Percentiles rank a stretch among this genome's conserved stretches.
Conservation (phyloP, 2,797 vertebrate genomes). For the Myotis myotis region DNA sequence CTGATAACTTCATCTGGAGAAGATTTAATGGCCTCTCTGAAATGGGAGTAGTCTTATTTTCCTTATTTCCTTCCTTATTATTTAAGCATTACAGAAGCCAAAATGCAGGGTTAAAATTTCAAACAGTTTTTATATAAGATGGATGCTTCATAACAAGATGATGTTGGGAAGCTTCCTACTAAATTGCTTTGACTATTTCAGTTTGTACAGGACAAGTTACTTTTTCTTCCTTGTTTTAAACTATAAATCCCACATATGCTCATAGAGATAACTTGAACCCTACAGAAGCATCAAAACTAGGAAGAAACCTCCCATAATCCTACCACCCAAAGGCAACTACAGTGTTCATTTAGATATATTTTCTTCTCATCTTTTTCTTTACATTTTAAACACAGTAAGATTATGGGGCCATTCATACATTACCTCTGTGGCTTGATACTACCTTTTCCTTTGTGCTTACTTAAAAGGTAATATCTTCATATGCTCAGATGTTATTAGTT, state of each 20-base stretch:
- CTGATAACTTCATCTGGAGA: no score
- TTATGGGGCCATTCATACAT: not conserved
- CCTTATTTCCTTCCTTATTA: no score
- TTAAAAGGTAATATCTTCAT: not conserved
- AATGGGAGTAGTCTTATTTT: no score
- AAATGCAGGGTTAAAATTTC: no score
- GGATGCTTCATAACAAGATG: not conserved
- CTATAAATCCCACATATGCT: constrained; percentile 35
- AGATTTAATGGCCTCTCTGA: no score
- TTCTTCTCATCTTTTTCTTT: constrained; percentile 32
- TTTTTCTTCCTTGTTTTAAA: constrained; percentile 51
- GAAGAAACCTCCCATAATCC: not conserved
- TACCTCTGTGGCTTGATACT: not conserved
- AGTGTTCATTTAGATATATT: not conserved
- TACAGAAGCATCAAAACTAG: not conserved
- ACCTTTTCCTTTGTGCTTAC: constrained; percentile 25
- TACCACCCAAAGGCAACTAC: not conserved
- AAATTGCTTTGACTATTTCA: constrained; percentile 42
- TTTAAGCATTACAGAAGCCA: no score
- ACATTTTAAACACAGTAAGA: constrained; percentile 24
- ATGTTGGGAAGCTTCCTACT: constrained; percentile 38
- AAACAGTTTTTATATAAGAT: no score
- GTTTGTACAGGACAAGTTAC: constrained; percentile 25
- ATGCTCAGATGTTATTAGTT: not conserved
- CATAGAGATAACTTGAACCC: constrained; percentile 21